Base-by-base conservation (phyloP, 1,140 invertebrate genomes). In the Tyrophagus putrescentiae region DNA sequence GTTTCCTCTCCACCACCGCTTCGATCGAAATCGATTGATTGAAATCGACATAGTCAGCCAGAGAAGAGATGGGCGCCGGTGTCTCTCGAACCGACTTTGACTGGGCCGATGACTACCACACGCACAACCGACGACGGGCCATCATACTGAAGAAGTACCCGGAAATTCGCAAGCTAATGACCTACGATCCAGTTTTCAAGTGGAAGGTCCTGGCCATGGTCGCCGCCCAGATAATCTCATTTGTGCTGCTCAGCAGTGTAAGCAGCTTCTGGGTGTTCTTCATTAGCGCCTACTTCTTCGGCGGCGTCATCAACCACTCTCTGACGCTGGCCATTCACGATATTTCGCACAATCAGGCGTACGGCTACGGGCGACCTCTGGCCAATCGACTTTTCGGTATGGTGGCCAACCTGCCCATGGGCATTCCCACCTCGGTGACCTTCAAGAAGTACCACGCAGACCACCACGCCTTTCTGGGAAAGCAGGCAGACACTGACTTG, bases 401-500 rank as follows among this genome's bases (percentile, higher is more conserved):
- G 69, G 86, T 96, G 74, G 92, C 87, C n/a, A 99, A 99, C 75
- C 74, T 98, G 28, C 93, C 94, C 1, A 86, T 98, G 66, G 90
- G 87, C 21, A 75, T 98, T 64, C 95, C 95, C 1, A 83, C 95
- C 69, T 91, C 92, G 0, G 82, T 97, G 61, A 89, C 91, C 65
- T 99, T 99, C 72, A 93, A 90, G 71, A 94, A 94, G 70, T 99
- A 98, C 73, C 95, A 99, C 73, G 72, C 98, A 48, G 92, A 98
- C 69, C 95, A 99, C 75, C 95, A 99, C 72, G 80, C 85, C 39
- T 66, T 67, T 61, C 65, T 65, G 81, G 95, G 95, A 28, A 91
- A 96, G 70, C 78, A 80, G 48, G 77, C 86, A 61, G 95, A 98
- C 72, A 94, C 93, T 0, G 95, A 99, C 72, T 84, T 98, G 58